These are phyloP conservation scores for Catharus bicknelli DNA, from an alignment of 2,113 vertebrate genomes.

Conservation along the genomic window DNA sequence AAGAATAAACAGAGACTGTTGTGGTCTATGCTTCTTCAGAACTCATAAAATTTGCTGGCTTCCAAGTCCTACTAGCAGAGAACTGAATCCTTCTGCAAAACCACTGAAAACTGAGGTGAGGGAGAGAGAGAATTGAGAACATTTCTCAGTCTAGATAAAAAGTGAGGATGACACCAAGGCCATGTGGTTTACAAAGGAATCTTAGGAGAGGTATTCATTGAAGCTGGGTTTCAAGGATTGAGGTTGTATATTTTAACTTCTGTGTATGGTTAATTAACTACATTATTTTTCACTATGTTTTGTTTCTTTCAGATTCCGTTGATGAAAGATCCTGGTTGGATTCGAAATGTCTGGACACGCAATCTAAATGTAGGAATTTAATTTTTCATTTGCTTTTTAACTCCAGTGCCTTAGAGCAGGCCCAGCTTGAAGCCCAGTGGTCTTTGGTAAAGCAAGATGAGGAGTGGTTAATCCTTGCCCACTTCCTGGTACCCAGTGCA, in stretches of 20 bases:
- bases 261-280: neutral
- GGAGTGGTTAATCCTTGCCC: neutral
- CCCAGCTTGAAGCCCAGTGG: neutral
- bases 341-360: constrained; percentile 74
- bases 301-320: constrained; percentile 73
- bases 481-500: neutral
- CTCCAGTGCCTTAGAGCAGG: neutral
- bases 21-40: neutral
- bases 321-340: constrained; percentile 79
- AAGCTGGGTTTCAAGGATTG: neutral
- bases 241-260: neutral
- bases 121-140: neutral
- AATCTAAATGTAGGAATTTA: constrained; percentile 71
- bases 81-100: neutral
- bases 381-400: neutral
- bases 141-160: neutral
- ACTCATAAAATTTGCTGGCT: neutral
- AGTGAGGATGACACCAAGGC: neutral
- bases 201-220: neutral
- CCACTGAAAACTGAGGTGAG: neutral
- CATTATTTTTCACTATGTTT: neutral
- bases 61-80: neutral
- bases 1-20: neutral
- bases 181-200: neutral
- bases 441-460: neutral